Evolutionary conservation across 2,113 vertebrate species (phyloP), one percentile per base, ranked within the genome.

Genomic region (Mustelus asterias): DNA sequence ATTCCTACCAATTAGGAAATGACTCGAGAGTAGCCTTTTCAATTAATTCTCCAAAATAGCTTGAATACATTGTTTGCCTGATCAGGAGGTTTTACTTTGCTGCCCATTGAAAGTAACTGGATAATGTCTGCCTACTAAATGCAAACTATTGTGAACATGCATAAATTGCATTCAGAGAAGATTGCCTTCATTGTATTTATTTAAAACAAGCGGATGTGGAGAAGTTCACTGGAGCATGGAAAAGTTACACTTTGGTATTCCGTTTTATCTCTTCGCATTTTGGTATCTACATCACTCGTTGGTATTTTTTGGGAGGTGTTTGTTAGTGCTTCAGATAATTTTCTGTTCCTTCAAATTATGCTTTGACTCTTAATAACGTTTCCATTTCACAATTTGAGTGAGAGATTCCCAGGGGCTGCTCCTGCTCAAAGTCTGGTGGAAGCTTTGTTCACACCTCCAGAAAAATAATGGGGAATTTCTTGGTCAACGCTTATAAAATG

Each of bases 1-100:
- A 95, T 70, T 48, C 93, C 16, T 72, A 29, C 67, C 67, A 95
- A 70, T 95, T 95, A 95, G 93, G 93, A 95, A 95, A 95, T 95
- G 67, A 48, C 67, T 95, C 20, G 29, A 48, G 67, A 44, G 70
- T 95, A 70, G 93, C 67, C 41, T 95, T 95, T 70, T 93, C n/a
- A 72, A 95, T 70, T 95, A 72, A 95, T 95, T 72, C 92, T 94
- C 41, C 33, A 48, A 95, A 69, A 70, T 48, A 13, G 67, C n/a
- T 93, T 93, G 89, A 93, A 20, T 93, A 65, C 16, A 93, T 93
- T 65, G 89, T 3, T 70, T 95, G 41, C 65, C 41, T 72, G 41
- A 70, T 41, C 41, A 95, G 24, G 48, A 29, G 37, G 65, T 72
- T 37, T 72, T 48, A 69, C 65, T 95, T 70, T 95, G 67, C 44